Base-by-base conservation (phyloP, 2,113 vertebrate genomes). In the Myrmophylax atrothorax region DNA sequence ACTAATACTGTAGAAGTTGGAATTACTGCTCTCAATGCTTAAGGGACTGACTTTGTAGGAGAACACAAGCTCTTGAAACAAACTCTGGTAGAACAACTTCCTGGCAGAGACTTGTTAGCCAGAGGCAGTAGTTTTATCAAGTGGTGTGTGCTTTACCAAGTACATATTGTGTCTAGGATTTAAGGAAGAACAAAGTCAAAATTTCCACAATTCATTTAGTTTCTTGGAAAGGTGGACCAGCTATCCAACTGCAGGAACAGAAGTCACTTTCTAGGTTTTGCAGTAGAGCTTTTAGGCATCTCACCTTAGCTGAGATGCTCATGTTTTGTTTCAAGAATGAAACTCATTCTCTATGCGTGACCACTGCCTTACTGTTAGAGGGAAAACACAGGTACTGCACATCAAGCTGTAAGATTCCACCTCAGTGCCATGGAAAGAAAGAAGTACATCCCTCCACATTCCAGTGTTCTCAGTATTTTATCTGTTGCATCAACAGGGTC, bases 391-490 rank as follows among this genome's bases (percentile, higher is more conserved):
- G 33, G 25, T 16, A 58, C 31, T 5, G 5, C 56, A 28, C 67
- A 49, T 69, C 35, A 53, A 92, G n/a, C 50, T 74, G 28, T 23
- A 80, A 64, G 14, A 19, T 5, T 81, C 31, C 37, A 74, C 25
- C 77, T 82, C 92, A 68, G 0, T 26, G 42, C 6, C 33, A 38
- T 0, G 67, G 73, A 37, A 33, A 82, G 63, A 60, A 42, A 40
- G 35, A n/a, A 84, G 20, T 2, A 47, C 33, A 84, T 3, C 24
- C 28, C 58, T 77, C 29, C 52, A 35, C 0, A 0, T 64, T 58
- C 75, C 18, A 14, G 3, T 50, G 50, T 38, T 58, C 44, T 22
- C 14, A 7, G 14, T 10, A 11, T 68, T 90, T 74, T 31, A 88
- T 28, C 38, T 87, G 44, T 19, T 64, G 31, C 68, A 40, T 25